Base-by-base conservation (phyloP, 2,888 invertebrate genomes). In the Synergus itoensis region DNA sequence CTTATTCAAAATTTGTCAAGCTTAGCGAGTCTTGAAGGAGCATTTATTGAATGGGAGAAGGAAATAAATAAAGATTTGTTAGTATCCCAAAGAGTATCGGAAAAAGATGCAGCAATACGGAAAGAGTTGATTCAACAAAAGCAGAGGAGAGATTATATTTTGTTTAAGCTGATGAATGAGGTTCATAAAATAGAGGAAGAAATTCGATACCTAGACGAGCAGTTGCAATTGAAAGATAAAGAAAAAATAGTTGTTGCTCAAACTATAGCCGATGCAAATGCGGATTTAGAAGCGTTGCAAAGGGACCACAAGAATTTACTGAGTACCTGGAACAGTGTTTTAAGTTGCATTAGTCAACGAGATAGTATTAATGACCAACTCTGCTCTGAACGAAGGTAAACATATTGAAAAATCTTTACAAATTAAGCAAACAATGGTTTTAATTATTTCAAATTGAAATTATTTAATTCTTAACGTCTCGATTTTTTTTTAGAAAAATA, bases 301-400 rank as follows among this genome's bases (percentile, higher is more conserved):
- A 92, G 94, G 73, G 96, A 97, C 86, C 95, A 96, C 82, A 94
- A 94, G 60, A 94, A 95, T 5, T 92, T 97, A 21, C 93, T 95
- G 82, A 94, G 95, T 86, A 94, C 96, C 8, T 97, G 97, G 97
- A 95, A 96, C 88, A 94, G 95, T 16, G 95, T 96, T 62, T 93
- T 97, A 3, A 93, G 95, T 14, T 95, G 95, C 79, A 96, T 97
- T 81, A 93, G 94, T 36, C 94, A 95, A 80, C 92, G 96, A 36
- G 96, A 97, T 89, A 94, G 94, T 85, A 94, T 95, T 1, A 94
- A 94, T 80, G 94, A 94, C 82, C 94, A 95, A 76, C 93, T 96
- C 0, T 93, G 93, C 64, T 93, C 93, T 53, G 95, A 95, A 85
- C 93, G 95, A 84, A 93, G 91, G 95, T 95, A 90, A 65, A 4